A percentile compares a stretch with the other conserved stretches of the same genome.
phyloP scores from a whole-genome alignment of 2,113 vertebrate species.

The Rhinopomastus cyanomelas region DNA sequence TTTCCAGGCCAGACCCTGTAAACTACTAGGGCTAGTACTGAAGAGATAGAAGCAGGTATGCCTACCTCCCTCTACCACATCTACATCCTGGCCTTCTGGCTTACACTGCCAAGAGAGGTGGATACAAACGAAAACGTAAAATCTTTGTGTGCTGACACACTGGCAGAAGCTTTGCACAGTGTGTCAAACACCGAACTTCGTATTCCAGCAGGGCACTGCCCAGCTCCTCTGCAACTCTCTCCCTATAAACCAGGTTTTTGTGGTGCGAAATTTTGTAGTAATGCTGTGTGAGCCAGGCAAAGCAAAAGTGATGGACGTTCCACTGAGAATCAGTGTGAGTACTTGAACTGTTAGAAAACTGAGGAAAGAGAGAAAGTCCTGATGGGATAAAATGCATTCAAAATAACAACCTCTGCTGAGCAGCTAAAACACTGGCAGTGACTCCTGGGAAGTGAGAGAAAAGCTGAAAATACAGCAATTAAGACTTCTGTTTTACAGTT shows the following conservation, averaged over 20 bases:
- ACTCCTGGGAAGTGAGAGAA: not conserved
- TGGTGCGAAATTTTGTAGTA: rapidly evolving
- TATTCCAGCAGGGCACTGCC: not conserved
- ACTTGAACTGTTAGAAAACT: not conserved
- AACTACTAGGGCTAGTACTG: not conserved
- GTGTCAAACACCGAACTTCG: not conserved
- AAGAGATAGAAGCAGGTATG: not conserved
- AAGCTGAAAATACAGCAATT: slow-evolving; percentile 24
- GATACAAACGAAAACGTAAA: not conserved
- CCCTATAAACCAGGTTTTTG: not conserved
- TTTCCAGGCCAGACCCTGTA: not conserved
- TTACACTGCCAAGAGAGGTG: not conserved
- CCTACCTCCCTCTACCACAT: not conserved
- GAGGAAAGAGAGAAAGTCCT: not conserved
- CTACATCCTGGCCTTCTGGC: not conserved
- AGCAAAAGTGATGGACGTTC: not conserved
- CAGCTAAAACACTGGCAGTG: not conserved
- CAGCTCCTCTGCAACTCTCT: not conserved
- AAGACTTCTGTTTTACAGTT: slow-evolving; percentile 4
- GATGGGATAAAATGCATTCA: not conserved
- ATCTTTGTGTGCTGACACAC: not conserved
- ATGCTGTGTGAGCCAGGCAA: not conserved
- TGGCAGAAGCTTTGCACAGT: not conserved
- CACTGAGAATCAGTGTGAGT: not conserved
- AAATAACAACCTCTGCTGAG: not conserved